Evolutionary conservation across 2,888 invertebrate genomes (phyloP), one percentile per base, ranked within the genome.

Genomic region (Hirtodrosophila confusa): DNA sequence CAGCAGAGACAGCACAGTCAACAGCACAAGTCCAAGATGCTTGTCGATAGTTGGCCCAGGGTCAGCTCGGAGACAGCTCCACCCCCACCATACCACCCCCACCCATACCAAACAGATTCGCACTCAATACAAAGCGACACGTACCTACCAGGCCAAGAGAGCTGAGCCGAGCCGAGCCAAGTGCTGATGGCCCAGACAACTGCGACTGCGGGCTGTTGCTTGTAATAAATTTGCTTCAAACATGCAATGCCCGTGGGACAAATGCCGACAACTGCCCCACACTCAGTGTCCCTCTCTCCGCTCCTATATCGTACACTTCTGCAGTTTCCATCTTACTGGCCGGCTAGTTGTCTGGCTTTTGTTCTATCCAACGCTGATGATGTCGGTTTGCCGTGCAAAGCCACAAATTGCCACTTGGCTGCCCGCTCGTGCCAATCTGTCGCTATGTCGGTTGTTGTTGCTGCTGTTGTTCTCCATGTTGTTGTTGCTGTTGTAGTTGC

Each of bases 361-460:
- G 85, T 82, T 85, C 82, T 70, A 82, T 69, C 80, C 67, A 66
- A 65, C 66, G 84, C 86, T 86, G 86, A 84, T 86, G 86, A 84
- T 83, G 80, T 84, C 72, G 80, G 86, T 84, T 80, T 84, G 84
- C 84, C 86, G 86, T 83, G 86, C 73, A 83, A 86, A 78, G 86
- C 84, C 84, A 80, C 86, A 84, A 84, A 84, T 84, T 86, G 84
- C 86, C 84, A 86, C 86, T 86, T 86, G 84, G 78, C 80, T 74
- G 80, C 77, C 74, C 80, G 84, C 84, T 80, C 84, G 80, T 80
- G 80, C 80, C 84, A 80, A 80, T 80, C 84, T 84, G 84, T 73
- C 84, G 80, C 78, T 69, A 66, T 80, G 74, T 6, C 66, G 63
- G 66, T 63, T 62, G 44, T 73, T 73, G 45, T 60, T 62, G 57